These are phyloP conservation scores for Eupithecia subumbrata DNA, from an alignment of 2,888 invertebrate genomes.

Conservation along the genomic window DNA sequence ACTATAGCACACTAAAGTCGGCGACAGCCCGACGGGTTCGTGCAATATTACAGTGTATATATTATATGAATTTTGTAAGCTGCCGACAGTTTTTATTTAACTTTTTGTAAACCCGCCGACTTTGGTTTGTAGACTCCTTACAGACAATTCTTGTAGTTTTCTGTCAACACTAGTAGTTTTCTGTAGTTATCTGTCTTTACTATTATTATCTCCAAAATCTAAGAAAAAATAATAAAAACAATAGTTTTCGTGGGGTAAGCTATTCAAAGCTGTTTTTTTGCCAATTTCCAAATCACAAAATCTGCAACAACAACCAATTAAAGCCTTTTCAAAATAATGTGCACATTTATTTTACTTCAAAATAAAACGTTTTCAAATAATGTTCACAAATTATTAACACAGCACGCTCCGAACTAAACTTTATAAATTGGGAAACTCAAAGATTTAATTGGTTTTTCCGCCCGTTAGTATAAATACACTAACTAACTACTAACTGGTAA, in stretches of 20 bases:
- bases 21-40: background rate
- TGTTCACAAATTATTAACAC: background rate
- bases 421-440: conserved; percentile 17
- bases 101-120: too few relatives aligned
- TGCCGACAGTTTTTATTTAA: too few relatives aligned
- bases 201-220: too few relatives aligned
- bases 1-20: too few relatives aligned
- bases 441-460: conserved; percentile 27
- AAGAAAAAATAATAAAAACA: background rate
- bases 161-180: too few relatives aligned
- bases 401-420: conserved; percentile 13
- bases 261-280: background rate
- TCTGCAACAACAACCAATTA: background rate
- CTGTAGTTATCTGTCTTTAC: too few relatives aligned
- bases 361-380: background rate
- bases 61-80: too few relatives aligned
- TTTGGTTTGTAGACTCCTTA: too few relatives aligned
- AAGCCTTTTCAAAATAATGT: background rate
- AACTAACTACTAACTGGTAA: conserved; percentile 23
- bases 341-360: background rate
- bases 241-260: background rate
- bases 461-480: conserved; percentile 22
- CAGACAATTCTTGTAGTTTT: too few relatives aligned
- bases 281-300: background rate
- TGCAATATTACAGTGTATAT: too few relatives aligned